phyloP scores from a whole-genome alignment of 2,113 vertebrate species.

The Eurypyga helias region DNA sequence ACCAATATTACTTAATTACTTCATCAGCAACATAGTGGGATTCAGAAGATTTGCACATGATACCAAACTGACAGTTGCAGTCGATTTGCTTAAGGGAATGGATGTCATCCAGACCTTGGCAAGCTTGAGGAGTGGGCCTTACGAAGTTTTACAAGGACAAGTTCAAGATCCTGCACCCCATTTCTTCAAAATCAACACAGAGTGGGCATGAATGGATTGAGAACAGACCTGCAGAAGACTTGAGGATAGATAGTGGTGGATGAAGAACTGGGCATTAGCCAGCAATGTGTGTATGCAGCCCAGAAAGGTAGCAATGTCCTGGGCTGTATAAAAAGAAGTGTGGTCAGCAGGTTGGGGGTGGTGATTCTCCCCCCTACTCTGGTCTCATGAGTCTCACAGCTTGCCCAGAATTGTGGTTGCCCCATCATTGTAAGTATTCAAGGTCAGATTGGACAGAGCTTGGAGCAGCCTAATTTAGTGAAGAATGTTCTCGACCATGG shows the following conservation, averaged over 20 bases:
- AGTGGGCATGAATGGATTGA: neutral
- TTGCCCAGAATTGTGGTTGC: neutral
- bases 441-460: neutral
- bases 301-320: neutral
- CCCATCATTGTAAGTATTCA: neutral
- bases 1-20: neutral
- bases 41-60: neutral
- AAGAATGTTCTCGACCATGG: neutral
- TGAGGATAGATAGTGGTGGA: neutral
- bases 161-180: too few relatives aligned
- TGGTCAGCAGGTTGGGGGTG: neutral
- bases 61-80: rapidly evolving
- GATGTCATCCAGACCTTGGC: neutral
- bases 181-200: rapidly evolving
- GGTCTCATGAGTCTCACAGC: neutral
- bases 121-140: neutral
- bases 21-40: neutral
- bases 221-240: neutral
- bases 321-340: neutral
- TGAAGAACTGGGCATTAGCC: neutral
- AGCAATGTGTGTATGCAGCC: neutral
- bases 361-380: neutral
- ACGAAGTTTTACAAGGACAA: neutral
- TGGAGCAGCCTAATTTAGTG: neutral
- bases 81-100: neutral